Conservation (phyloP, 2,113 vertebrate species). For the Echinops telfairi region DNA sequence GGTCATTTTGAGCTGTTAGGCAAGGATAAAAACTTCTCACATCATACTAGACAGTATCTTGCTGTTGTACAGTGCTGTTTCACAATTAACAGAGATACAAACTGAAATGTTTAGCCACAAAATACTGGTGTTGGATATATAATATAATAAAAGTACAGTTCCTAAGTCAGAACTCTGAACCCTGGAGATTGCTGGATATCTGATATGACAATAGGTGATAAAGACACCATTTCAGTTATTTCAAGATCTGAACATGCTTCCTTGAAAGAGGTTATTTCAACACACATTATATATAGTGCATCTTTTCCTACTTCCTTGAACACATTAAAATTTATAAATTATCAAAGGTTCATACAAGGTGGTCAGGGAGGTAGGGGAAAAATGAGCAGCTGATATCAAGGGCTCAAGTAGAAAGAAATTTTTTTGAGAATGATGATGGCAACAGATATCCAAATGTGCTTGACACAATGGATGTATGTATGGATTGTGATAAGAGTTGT, state of each 20-base stretch:
- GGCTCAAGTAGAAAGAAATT: too few relatives aligned
- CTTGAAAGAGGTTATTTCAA: background rate
- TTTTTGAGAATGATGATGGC: too few relatives aligned
- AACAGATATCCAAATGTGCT: too few relatives aligned
- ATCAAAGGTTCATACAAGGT: too few relatives aligned
- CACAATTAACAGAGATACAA: background rate
- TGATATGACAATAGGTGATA: background rate
- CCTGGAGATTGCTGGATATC: background rate
- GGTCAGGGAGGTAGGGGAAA: too few relatives aligned
- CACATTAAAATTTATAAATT: background rate
- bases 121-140: background rate
- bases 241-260: background rate
- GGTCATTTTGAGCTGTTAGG: background rate
- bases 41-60: background rate
- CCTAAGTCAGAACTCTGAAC: background rate
- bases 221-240: background rate
- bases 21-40: background rate
- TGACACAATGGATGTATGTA: too few relatives aligned
- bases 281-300: background rate
- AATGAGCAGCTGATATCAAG: too few relatives aligned
- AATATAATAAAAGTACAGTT: background rate
- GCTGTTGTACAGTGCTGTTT: background rate
- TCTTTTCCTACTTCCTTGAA: background rate
- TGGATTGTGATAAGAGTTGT: too few relatives aligned
- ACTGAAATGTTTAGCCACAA: too few relatives aligned